Evolutionary conservation across 2,113 vertebrate genomes (phyloP).

Genomic region (Heloderma charlesbogerti): DNA sequence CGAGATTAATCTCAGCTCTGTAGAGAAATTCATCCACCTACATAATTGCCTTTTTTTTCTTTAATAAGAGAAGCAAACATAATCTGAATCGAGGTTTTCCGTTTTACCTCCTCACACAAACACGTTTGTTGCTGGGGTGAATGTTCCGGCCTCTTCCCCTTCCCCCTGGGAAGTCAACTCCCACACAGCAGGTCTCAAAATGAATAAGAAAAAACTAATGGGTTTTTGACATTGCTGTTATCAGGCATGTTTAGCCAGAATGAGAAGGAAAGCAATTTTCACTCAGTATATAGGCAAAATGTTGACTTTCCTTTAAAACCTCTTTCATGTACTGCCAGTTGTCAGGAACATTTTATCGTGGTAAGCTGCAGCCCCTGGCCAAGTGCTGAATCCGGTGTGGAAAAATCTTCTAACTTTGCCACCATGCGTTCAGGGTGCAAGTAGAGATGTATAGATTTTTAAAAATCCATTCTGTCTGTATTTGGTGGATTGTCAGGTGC

Average conservation of each 20-base stretch:
- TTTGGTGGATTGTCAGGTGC: too few species aligned
- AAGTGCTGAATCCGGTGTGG: neutral
- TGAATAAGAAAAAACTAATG: slow-evolving; percentile 6
- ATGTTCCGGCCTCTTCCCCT: neutral
- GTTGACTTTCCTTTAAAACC: neutral
- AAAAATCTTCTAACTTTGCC: neutral
- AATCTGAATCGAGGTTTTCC: too few species aligned
- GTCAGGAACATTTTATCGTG: neutral
- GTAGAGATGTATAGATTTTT: too few species aligned
- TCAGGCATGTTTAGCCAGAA: slow-evolving; percentile 11
- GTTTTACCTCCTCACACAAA: neutral
- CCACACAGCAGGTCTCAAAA: neutral
- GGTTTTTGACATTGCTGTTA: neutral
- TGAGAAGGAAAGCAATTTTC: slow-evolving; percentile 16
- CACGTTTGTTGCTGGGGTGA: neutral
- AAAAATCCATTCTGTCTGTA: too few species aligned
- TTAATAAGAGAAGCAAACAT: neutral
- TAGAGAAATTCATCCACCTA: neutral
- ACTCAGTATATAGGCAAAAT: neutral
- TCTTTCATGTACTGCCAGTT: neutral
- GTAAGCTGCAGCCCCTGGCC: neutral
- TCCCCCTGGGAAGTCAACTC: neutral
- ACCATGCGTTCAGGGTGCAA: neutral
- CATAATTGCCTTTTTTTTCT: neutral
- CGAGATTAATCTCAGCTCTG: neutral